A percentile compares a stretch with the other conserved stretches of the same genome.
These are phyloP conservation scores for Phenganax stokvisi DNA, from an alignment of 92 coral and sea anemone genomes.

Conservation along the genomic window DNA sequence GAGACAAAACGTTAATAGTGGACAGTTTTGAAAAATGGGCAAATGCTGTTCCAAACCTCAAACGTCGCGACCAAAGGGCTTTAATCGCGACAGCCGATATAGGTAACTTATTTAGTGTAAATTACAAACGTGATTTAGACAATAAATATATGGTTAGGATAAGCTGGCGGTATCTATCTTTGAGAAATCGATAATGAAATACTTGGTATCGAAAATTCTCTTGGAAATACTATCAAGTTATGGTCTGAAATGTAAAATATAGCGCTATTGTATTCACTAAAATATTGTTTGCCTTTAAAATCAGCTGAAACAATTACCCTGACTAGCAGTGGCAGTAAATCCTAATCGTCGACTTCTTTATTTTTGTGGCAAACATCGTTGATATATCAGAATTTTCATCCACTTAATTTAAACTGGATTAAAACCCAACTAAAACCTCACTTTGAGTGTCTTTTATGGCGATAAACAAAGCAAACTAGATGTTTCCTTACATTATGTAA, in stretches of 20 bases:
- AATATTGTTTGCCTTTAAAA: conserved; percentile 1
- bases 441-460: neutral
- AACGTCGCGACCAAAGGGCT: neutral
- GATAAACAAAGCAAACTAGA: neutral
- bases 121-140: neutral
- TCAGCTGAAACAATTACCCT: neutral
- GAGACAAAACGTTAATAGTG: neutral
- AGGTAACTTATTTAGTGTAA: conserved; percentile 10
- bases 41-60: conserved; percentile 20
- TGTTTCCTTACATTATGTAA: neutral
- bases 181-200: neutral
- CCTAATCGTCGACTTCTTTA: neutral
- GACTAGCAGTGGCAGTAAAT: neutral
- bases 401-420: neutral
- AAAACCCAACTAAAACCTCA: neutral
- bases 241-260: neutral
- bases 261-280: neutral
- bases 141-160: neutral
- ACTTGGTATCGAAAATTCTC: neutral
- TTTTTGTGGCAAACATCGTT: neutral
- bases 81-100: neutral
- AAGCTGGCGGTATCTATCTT: neutral
- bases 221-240: neutral
- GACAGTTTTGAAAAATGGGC: conserved; percentile 24
- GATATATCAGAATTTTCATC: neutral